Evolutionary conservation across 2,888 invertebrate species (phyloP).

Genomic region (Orthosia cruda): DNA sequence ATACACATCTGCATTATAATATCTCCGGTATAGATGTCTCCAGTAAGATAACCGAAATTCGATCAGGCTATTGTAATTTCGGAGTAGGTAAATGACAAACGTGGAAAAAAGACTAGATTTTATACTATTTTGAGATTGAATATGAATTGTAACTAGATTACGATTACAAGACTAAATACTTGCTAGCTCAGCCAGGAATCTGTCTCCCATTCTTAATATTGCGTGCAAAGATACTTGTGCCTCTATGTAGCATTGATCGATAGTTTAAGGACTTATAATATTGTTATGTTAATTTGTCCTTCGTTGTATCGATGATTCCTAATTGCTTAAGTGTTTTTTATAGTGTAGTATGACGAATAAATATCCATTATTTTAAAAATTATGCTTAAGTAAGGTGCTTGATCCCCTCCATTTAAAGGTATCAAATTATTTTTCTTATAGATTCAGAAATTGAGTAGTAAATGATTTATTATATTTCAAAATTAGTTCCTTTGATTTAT

Average conservation of each 20-base stretch:
- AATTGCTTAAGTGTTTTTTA: no score
- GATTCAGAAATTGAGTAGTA: not conserved
- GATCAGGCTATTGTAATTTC: not conserved
- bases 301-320: no score
- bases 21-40: no score
- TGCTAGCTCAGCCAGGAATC: not conserved
- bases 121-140: not conserved
- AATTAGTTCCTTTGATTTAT: conserved; percentile 60
- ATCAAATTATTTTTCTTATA: not conserved
- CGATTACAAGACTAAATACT: no score
- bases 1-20: no score
- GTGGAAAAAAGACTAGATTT: not conserved
- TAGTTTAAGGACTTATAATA: not conserved
- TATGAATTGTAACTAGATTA: no score
- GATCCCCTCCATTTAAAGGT: not conserved
- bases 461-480: conserved; percentile 26
- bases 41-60: no score
- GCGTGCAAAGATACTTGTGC: not conserved
- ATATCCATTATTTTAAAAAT: no score
- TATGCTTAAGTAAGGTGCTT: not conserved
- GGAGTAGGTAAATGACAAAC: no score
- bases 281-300: not conserved
- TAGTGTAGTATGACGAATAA: no score
- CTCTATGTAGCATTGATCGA: not conserved
- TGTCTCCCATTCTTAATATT: not conserved